Conservation (phyloP, 2,888 invertebrate genomes). For the Volucella inflata region DNA sequence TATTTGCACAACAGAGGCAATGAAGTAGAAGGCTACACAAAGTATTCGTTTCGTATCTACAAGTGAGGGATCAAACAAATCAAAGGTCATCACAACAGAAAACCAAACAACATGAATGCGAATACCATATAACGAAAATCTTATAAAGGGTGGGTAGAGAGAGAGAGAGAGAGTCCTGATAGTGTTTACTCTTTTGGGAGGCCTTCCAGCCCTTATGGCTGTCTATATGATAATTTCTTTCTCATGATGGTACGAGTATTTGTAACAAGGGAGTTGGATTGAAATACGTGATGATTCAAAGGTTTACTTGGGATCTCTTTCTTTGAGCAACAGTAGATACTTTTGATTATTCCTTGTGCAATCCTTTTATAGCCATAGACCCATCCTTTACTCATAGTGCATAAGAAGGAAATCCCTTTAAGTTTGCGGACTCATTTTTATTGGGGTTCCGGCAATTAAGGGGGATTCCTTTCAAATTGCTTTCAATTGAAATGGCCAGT, state of each 20-base stretch:
- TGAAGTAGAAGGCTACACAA: neutral
- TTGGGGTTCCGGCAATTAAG: conserved; percentile 52
- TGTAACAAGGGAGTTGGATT: conserved; percentile 11
- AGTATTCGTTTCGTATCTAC: neutral
- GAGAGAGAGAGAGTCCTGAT: neutral
- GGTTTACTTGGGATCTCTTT: conserved; percentile 29
- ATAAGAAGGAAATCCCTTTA: conserved; percentile 41
- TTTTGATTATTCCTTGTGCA: conserved; percentile 55
- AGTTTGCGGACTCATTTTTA: conserved; percentile 51
- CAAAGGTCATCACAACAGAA: conserved; percentile 35
- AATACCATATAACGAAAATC: neutral
- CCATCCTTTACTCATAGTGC: conserved; percentile 33
- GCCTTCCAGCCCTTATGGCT: conserved; percentile 28
- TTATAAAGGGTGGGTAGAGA: neutral
- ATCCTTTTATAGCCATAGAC: conserved; percentile 47
- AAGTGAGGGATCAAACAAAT: conserved; percentile 12
- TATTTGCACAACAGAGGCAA: conserved; percentile 20
- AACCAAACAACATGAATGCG: neutral
- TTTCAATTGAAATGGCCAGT: conserved; percentile 38
- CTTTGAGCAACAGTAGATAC: conserved; percentile 14
- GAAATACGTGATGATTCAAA: conserved; percentile 65
- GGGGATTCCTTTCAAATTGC: conserved; percentile 41
- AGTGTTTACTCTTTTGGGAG: conserved; percentile 34
- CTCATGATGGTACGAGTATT: neutral
- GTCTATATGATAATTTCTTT: neutral